Base-by-base conservation (phyloP, 2,888 invertebrate genomes). In the Drosophila nr. fundita region DNA sequence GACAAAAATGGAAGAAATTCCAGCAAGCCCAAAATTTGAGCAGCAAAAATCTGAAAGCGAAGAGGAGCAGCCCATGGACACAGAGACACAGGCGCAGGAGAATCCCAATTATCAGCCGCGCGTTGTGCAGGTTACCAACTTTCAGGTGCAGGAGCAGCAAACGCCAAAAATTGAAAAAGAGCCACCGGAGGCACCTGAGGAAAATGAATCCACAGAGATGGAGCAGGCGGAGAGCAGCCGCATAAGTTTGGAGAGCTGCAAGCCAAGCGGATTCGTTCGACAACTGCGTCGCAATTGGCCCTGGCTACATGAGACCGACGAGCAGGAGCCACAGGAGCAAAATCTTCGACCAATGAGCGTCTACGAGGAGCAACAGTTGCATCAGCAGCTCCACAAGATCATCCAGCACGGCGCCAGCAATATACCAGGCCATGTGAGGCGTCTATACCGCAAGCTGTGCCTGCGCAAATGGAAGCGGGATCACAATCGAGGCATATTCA, bases 371-470 rank as follows among this genome's bases (percentile, higher is more conserved):
- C 90, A 91, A 36, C 87, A 91, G 49, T 52, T 93, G 4, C 72
- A 89, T 32, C 84, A 89, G 27, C 88, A 92, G 42, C 65, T 93
- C 15, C 87, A 89, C 15, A 83, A 82, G 50, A 88, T 93, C 42
- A 80, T 92, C 8, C 53, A 69, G 4, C 74, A 90, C 32, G 83
- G 67, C n/a, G 81, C 90, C 21, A 60, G 89, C n/a, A 63, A 88
- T 18, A 89, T 93, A 36, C 93, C 93, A 5, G 67, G 91, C 13
- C 88, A 91, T 64, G 79, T 93, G 15, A 83, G 94, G 10, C 93
- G 95, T 42, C 90, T 95, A 0, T 94, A 94, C 79, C 92, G 95
- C 48, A 96, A 96, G 91, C 91, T 96, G 13, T 91, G 92, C n/a
- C 92, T 95, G 18, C 93, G 95, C 29, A 94, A 94, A 81, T 91